A percentile compares a stretch with the other conserved stretches of the same genome.
phyloP scores from a whole-genome alignment of 1,140 invertebrate genomes.

The Drosophila guanche region DNA sequence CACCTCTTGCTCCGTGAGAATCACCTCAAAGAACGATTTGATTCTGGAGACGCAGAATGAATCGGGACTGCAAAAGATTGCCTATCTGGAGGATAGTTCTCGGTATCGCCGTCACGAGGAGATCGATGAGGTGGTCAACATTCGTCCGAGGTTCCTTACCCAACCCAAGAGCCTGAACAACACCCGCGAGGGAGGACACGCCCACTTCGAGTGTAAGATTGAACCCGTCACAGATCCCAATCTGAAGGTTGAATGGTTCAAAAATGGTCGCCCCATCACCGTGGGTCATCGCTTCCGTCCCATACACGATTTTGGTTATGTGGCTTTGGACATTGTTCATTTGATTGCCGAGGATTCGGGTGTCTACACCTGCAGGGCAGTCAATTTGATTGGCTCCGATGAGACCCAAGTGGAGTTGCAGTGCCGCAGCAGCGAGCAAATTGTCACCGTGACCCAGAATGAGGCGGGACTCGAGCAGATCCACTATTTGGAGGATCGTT shows the following conservation, averaged over 20 bases:
- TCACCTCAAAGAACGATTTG: slow-evolving; percentile 94
- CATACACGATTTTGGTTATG: slow-evolving; percentile 98
- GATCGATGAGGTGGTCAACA: slow-evolving; percentile 92
- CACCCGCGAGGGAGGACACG: slow-evolving; percentile 94
- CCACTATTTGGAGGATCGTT: slow-evolving; percentile 93
- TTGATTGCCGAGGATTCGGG: slow-evolving; percentile 96
- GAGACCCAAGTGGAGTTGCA: slow-evolving; percentile 90
- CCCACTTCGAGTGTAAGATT: slow-evolving; percentile 98
- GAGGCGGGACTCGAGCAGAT: slow-evolving; percentile 93
- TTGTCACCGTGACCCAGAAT: slow-evolving; percentile 92
- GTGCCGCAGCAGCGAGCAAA: slow-evolving; percentile 90
- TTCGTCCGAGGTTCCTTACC: slow-evolving; percentile 92
- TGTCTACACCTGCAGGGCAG: slow-evolving; percentile 95
- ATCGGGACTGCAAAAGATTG: slow-evolving; percentile 94
- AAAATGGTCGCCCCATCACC: slow-evolving; percentile 94
- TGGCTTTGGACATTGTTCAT: slow-evolving; percentile 95
- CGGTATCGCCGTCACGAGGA: slow-evolving; percentile 92
- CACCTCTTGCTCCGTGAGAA: slow-evolving; percentile 93
- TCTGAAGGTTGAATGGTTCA: slow-evolving; percentile 96
- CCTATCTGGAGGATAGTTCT: slow-evolving; percentile 94
- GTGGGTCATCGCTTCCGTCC: slow-evolving; percentile 95
- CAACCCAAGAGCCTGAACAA: slow-evolving; percentile 93
- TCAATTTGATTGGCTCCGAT: slow-evolving; percentile 93
- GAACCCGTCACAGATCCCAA: slow-evolving; percentile 98
- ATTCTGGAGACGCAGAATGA: slow-evolving; percentile 93